Base-by-base conservation (phyloP, 2,797 vertebrate genomes). In the Eurystomus glaucurus region DNA sequence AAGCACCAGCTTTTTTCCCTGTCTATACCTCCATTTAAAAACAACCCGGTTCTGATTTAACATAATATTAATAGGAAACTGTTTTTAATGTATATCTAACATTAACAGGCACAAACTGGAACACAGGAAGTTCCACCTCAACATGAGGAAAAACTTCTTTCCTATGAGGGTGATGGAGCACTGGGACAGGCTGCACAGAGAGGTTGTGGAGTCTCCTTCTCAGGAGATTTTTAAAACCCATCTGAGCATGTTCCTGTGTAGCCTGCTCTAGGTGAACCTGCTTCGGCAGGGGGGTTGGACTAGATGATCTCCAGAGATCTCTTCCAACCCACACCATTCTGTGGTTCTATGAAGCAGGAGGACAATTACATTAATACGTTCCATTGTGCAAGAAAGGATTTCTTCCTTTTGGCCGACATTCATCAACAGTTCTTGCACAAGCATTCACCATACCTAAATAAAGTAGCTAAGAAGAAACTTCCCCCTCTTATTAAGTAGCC, bases 351-450 rank as follows among this genome's bases (percentile, higher is more conserved):
- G 20, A 71, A 85, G 28, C 21, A 41, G 22, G 14, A 13, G 3
- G 39, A 74, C 52, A 91, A 83, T 78, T 18, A 25, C 64, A 57
- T 88, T 66, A 71, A 55, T 88, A 51, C 29, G 37, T 80, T 93
- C 84, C 23, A 41, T 68, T 50, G 52, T 75, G 57, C 50, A 48
- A 84, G 72, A 71, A 80, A 57, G 52, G 4, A 41, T 65, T 70
- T 60, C 46, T 75, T 79, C 51, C 41, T 93, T 87, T 88, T 83
- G 88, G 69, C 57, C 86, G 77, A 65, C 61, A 81, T 81, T 93
- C 70, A 57, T 69, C 74, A 83, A 43, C 69, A 91, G 80, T 69
- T 88, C 62, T 94, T 94, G 45, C 58, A 84, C 70, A 68, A 93
- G 52, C 43, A n/a, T 57, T 55, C 65, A 46, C 80, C 58, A 46